phyloP scores from a whole-genome alignment of 1,140 invertebrate genomes.

The Physella acuta region DNA sequence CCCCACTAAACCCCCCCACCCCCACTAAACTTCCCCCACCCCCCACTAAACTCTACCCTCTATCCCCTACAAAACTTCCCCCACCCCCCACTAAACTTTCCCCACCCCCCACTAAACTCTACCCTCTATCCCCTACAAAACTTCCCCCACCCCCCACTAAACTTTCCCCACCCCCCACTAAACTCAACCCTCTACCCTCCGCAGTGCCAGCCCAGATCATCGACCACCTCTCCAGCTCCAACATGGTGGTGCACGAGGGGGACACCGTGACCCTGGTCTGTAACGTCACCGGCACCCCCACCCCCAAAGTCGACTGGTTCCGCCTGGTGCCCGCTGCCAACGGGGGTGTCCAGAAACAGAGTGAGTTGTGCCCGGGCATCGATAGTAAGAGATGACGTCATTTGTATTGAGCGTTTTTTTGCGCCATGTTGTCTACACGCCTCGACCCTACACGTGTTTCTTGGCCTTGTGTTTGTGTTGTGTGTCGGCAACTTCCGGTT shows the following conservation, averaged over 20 bases:
- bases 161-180: neutral
- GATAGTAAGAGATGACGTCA: constrained; percentile 29
- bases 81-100: neutral
- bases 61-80: too few species aligned
- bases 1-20: too few species aligned
- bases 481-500: too few species aligned
- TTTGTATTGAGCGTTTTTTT: neutral
- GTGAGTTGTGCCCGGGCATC: constrained; percentile 33
- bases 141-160: too few species aligned
- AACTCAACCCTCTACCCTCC: too few species aligned
- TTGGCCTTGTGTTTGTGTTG: too few species aligned
- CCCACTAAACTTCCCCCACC: too few species aligned
- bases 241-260: neutral
- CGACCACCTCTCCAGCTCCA: constrained; percentile 34
- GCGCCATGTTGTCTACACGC: neutral
- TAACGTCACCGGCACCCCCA: constrained; percentile 31
- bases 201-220: constrained; percentile 48
- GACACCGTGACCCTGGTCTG: constrained; percentile 6
- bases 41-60: too few species aligned
- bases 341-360: constrained; percentile 45
- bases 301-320: neutral
- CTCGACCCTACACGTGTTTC: too few species aligned
- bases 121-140: neutral
- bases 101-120: neutral
- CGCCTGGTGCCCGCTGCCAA: constrained; percentile 49